These are phyloP conservation scores for Cardinalis cardinalis DNA, from an alignment of 2,113 vertebrate genomes.

Conservation along the genomic window DNA sequence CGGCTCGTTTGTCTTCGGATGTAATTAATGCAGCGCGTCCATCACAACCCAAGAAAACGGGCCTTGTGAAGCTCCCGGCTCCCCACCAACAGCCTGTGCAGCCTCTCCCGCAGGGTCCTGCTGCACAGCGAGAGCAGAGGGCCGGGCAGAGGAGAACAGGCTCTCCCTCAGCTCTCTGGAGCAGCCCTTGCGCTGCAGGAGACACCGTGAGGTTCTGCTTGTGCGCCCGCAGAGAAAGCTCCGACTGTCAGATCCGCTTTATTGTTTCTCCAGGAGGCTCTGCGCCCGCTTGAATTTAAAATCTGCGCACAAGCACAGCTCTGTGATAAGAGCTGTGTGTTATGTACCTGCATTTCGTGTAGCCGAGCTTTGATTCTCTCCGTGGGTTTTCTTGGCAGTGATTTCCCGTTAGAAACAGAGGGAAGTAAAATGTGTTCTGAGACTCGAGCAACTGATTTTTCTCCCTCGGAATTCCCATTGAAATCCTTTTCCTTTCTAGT, in stretches of 20 bases:
- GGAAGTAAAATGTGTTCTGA: neutral
- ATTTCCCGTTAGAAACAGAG: neutral
- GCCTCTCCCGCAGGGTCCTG: neutral
- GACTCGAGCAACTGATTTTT: neutral
- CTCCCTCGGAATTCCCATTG: neutral
- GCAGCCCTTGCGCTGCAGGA: neutral
- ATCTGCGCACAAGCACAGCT: neutral
- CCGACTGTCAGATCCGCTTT: neutral
- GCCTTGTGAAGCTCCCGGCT: neutral
- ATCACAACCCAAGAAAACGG: neutral
- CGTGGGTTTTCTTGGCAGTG: neutral
- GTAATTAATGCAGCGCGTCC: neutral
- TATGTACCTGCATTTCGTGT: fast-evolving
- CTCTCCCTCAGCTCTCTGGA: neutral
- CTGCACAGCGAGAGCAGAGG: neutral
- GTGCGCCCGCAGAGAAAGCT: neutral
- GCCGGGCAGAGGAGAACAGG: neutral
- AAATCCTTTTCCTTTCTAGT: neutral
- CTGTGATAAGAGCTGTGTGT: neutral
- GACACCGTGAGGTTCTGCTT: neutral
- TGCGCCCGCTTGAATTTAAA: neutral
- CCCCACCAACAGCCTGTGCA: neutral
- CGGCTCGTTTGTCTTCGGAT: neutral
- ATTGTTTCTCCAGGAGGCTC: neutral
- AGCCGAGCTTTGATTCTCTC: neutral